Conservation (phyloP, 1,140 invertebrate genomes). For the Arion vulgaris region DNA sequence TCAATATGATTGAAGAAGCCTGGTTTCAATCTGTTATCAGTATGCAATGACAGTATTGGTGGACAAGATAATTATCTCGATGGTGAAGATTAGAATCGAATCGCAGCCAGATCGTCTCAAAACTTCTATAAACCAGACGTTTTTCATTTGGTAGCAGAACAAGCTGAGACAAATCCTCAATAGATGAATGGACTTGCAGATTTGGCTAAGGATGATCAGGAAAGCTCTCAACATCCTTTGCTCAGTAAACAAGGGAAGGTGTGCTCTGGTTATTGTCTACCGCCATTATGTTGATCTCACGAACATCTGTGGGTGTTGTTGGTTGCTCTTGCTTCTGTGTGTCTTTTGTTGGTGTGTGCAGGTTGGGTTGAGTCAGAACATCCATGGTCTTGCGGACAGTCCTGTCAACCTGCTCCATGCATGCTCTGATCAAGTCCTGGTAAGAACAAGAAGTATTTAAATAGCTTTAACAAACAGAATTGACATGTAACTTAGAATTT, state of each 20-base stretch:
- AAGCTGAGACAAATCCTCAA: background rate
- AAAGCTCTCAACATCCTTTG: background rate
- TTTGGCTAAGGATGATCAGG: background rate
- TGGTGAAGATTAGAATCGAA: background rate
- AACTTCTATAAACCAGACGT: background rate
- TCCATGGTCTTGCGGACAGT: slow-evolving; percentile 78
- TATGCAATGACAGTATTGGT: too few species aligned
- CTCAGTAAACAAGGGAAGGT: background rate
- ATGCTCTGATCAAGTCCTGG: slow-evolving; percentile 83
- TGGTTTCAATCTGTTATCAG: too few species aligned
- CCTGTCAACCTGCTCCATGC: slow-evolving; percentile 82
- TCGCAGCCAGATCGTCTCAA: background rate
- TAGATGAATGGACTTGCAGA: background rate
- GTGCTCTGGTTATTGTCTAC: slow-evolving; percentile 26
- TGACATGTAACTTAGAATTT: too few species aligned
- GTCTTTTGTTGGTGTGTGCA: slow-evolving; percentile 34
- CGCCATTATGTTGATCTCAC: slow-evolving; percentile 57
- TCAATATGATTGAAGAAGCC: too few species aligned
- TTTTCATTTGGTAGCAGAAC: background rate
- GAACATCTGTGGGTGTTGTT: slow-evolving; percentile 85
- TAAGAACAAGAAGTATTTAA: slow-evolving; percentile 57
- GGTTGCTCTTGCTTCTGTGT: slow-evolving; percentile 77
- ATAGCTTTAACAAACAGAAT: background rate
- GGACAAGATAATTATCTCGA: too few species aligned
- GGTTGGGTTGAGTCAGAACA: slow-evolving; percentile 49